A percentile compares a stretch with the other conserved stretches of the same genome.
Evolutionary conservation across 2,888 invertebrate genomes (phyloP).

Genomic region (Hemistola chrysoprasaria): DNA sequence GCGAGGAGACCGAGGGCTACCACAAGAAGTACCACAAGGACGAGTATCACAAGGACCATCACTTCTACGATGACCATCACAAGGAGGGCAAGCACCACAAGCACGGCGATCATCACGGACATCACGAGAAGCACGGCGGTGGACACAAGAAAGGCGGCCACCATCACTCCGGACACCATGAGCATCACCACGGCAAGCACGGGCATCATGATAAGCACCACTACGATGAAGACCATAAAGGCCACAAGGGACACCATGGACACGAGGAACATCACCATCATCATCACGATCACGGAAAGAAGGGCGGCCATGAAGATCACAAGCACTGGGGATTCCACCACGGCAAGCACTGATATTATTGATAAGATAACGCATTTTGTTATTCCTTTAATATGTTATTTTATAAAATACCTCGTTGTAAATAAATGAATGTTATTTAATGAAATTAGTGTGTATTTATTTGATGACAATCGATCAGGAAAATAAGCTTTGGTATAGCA

Average conservation of each 20-base stretch:
- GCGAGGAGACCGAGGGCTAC: conserved; percentile 91
- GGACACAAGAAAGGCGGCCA: conserved; percentile 91
- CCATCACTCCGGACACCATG: conserved; percentile 89
- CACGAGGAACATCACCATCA: conserved; percentile 89
- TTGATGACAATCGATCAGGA: too few relatives aligned
- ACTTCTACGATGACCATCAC: conserved; percentile 94
- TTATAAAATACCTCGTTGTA: conserved; percentile 59
- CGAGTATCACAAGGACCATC: conserved; percentile 93
- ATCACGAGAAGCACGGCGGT: conserved; percentile 89
- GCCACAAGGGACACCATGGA: conserved; percentile 89
- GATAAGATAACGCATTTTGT: conserved; percentile 46
- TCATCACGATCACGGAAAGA: conserved; percentile 89
- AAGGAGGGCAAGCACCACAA: conserved; percentile 92
- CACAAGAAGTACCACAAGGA: conserved; percentile 94
- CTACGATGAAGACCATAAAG: conserved; percentile 91
- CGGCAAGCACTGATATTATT: conserved; percentile 73
- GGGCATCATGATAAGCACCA: conserved; percentile 93
- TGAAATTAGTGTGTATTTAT: too few relatives aligned
- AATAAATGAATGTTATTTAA: conserved; percentile 50
- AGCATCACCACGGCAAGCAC: conserved; percentile 89
- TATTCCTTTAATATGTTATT: conserved; percentile 46
- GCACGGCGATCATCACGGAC: conserved; percentile 89
- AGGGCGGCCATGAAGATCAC: conserved; percentile 88
- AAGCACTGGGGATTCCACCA: conserved; percentile 88
- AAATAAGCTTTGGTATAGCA: background rate